Base-by-base conservation (phyloP, 2,113 vertebrate species). In the Crocuta crocuta region DNA sequence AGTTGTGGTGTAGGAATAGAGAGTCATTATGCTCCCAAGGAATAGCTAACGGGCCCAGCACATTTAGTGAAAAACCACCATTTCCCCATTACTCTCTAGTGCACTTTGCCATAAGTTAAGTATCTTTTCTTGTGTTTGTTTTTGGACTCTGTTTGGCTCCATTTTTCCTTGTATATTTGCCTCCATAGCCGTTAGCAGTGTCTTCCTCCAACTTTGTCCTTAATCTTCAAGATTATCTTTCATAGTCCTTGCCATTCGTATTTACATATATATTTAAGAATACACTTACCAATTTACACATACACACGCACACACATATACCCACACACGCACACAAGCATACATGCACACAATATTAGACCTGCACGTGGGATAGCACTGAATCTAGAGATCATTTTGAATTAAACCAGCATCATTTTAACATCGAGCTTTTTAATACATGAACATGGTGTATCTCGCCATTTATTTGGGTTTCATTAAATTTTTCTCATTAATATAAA, bases 51-150 rank as follows among this genome's bases (percentile, higher is more conserved):
- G n/a, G 61, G 26, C n/a, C 48, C 61, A 28, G 48, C 45, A 12
- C 10, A n/a, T 26, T 68, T 11, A 2, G 45, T 24, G 45, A 13
- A 13, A 55, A 50, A 53, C 2, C 31, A 0, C 0, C 1, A 0
- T 15, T 31, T 68, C 1, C 23, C 23, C 16, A 24, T 23, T 26
- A 28, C 39, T 5, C 50, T 80, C 13, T 66, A 1, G 48, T 31
- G 23, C 15, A 17, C 35, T 48, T n/a, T 35, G 45, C 73, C 63
- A 16, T 15, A 16, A 7, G 31, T 23, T 35, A 79, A 21, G 28
- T 58, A 7, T 71, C 23, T 83, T 45, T 35, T 23, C 23, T 21
- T 7, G 48, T 70, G 61, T 70, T 53, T 70, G 31, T 33, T 26
- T 79, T 70, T 45, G 17, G 15, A 43, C 23, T 50, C 17, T 43